Evolutionary conservation across 2,888 invertebrate genomes (phyloP).

Genomic region (Diploptera punctata): DNA sequence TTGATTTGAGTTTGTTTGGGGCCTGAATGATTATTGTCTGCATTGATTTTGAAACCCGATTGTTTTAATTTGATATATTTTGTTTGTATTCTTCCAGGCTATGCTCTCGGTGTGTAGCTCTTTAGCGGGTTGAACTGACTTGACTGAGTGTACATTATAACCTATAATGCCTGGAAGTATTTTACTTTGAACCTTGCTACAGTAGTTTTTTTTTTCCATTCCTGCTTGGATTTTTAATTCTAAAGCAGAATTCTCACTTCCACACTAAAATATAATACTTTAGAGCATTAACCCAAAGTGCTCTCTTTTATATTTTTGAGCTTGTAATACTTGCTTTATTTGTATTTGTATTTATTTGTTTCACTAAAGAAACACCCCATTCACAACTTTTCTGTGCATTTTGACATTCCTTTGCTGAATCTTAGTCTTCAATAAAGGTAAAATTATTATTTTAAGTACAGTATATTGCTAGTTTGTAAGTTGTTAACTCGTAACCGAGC

Average conservation of each 20-base stretch:
- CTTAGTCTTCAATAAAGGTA: slow-evolving; percentile 3
- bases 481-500: slow-evolving; percentile 17
- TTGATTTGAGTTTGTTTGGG: slow-evolving; percentile 33
- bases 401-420: slow-evolving; percentile 51
- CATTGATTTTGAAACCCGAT: slow-evolving; percentile 24
- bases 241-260: slow-evolving; percentile 31
- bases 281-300: slow-evolving; percentile 36
- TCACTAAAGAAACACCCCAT: slow-evolving; percentile 22
- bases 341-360: slow-evolving; percentile 26
- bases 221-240: slow-evolving; percentile 31
- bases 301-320: slow-evolving; percentile 30
- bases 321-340: slow-evolving; percentile 41
- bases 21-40: slow-evolving; percentile 36
- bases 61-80: slow-evolving; percentile 16
- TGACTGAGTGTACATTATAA: slow-evolving; percentile 29
- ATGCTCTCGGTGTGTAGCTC: slow-evolving; percentile 37
- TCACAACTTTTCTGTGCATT: slow-evolving; percentile 39
- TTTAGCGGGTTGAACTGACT: slow-evolving; percentile 28
- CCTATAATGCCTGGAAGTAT: slow-evolving; percentile 33
- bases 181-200: slow-evolving; percentile 21
- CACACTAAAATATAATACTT: slow-evolving; percentile 35
- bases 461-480: slow-evolving; percentile 30
- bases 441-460: slow-evolving; percentile 9
- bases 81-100: slow-evolving; percentile 31
- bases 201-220: slow-evolving; percentile 32